Evolutionary conservation across 2,113 vertebrate genomes (phyloP).

Genomic region (Cheirogaleus medius): DNA sequence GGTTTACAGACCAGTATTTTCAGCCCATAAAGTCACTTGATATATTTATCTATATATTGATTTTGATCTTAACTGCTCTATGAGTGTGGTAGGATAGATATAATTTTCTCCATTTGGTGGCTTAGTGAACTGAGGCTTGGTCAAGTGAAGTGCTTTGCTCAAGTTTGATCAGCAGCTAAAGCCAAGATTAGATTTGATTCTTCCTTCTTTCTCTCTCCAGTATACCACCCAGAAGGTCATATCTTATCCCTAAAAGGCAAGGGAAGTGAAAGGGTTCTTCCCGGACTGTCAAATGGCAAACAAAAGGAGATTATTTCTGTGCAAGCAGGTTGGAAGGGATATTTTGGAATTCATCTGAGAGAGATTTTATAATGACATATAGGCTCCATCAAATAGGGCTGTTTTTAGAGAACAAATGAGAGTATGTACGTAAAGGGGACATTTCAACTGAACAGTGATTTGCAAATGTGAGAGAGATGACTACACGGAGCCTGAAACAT

Average conservation of each 20-base stretch:
- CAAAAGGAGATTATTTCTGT: not conserved
- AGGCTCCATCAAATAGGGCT: not conserved
- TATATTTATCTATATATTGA: not conserved
- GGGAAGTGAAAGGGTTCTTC: not conserved
- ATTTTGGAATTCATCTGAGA: not conserved
- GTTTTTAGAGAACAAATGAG: not conserved
- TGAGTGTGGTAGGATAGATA: not conserved
- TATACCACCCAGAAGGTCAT: not conserved
- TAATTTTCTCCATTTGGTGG: not conserved
- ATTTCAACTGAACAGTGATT: not conserved
- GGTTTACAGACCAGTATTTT: not conserved
- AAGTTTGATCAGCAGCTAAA: not conserved
- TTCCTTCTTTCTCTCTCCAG: not conserved
- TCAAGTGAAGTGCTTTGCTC: not conserved
- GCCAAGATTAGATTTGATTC: conserved; percentile 9
- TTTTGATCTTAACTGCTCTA: conserved; percentile 6
- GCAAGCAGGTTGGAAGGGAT: not conserved
- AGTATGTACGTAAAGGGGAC: not conserved
- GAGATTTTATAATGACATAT: not conserved
- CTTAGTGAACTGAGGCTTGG: not conserved
- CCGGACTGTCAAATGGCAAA: not conserved
- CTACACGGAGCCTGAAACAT: not conserved
- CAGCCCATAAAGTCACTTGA: not conserved
- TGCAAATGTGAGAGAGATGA: not conserved
- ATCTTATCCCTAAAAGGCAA: not conserved